Percentiles rank a stretch among this genome's conserved stretches.
Evolutionary conservation across 2,797 vertebrate species (phyloP).

Genomic region (Lacerta viridis): DNA sequence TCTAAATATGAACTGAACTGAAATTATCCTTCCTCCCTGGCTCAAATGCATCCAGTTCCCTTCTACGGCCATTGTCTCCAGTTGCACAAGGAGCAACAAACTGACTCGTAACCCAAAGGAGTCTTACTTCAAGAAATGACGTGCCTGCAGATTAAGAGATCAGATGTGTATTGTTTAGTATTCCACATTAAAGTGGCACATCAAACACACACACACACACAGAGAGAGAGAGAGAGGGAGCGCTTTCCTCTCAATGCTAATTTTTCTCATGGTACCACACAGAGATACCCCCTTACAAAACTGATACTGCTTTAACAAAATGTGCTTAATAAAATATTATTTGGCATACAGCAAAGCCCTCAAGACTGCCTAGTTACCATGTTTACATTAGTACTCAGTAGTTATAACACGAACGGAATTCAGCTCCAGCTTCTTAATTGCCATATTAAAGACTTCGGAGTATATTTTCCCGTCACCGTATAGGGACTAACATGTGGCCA

Average conservation of each 20-base stretch:
- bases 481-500: constrained; percentile 35
- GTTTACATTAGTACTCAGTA: constrained; percentile 42
- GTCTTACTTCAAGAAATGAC: not conserved
- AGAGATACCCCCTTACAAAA: constrained; percentile 26
- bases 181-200: not conserved
- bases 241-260: not conserved
- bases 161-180: not conserved
- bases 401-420: constrained; percentile 24
- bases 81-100: no score
- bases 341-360: constrained; percentile 18
- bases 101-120: no score
- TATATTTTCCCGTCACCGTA: constrained; percentile 38
- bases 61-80: no score
- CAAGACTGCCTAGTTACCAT: constrained; percentile 33
- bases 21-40: no score
- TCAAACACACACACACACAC: not conserved
- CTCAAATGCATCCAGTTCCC: no score
- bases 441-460: constrained; percentile 29
- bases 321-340: constrained; percentile 33
- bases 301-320: constrained; percentile 31
- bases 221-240: no score
- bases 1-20: no score
- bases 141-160: not conserved
- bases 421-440: constrained; percentile 18
- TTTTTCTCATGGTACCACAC: not conserved